phyloP scores from a whole-genome alignment of 2,113 vertebrate genomes.

The Chlamydotis undulata region DNA sequence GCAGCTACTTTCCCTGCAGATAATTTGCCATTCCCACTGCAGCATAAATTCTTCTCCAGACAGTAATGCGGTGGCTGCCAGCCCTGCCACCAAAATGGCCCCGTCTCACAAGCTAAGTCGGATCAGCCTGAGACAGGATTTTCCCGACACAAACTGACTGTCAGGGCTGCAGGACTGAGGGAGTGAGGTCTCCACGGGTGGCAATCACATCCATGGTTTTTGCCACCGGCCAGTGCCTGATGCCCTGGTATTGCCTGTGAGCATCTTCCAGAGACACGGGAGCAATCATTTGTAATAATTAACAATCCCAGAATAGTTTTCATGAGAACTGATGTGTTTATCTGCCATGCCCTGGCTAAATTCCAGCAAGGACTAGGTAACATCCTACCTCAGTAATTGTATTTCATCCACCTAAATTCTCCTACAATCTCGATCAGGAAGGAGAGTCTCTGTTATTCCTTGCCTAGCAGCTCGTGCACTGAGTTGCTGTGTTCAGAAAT shows the following conservation, averaged over 20 bases:
- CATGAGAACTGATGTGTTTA: conserved; percentile 11
- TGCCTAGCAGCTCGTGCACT: background rate
- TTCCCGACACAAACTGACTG: conserved; percentile 54
- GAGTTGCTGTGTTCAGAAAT: background rate
- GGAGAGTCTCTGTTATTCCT: background rate
- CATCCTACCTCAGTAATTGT: background rate
- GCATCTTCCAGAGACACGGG: background rate
- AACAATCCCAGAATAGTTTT: conserved; percentile 30
- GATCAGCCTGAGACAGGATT: conserved; percentile 69
- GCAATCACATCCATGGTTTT: background rate
- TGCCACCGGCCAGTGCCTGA: background rate
- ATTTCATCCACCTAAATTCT: background rate
- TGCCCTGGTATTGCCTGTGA: background rate
- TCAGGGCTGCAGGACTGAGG: background rate
- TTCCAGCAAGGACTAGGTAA: background rate
- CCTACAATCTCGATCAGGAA: background rate
- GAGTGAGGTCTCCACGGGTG: background rate
- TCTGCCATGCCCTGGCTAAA: conserved; percentile 19
- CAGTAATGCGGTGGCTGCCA: conserved; percentile 62
- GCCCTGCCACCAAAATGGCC: conserved; percentile 62
- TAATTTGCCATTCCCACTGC: conserved; percentile 61
- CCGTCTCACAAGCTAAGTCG: conserved; percentile 60
- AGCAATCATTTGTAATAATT: background rate
- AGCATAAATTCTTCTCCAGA: conserved; percentile 57
- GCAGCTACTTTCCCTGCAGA: conserved; percentile 55